Percentiles rank a stretch among this genome's conserved stretches.
These are phyloP conservation scores for Porites divaricata DNA, from an alignment of 92 coral and sea anemone species.

Conservation along the genomic window DNA sequence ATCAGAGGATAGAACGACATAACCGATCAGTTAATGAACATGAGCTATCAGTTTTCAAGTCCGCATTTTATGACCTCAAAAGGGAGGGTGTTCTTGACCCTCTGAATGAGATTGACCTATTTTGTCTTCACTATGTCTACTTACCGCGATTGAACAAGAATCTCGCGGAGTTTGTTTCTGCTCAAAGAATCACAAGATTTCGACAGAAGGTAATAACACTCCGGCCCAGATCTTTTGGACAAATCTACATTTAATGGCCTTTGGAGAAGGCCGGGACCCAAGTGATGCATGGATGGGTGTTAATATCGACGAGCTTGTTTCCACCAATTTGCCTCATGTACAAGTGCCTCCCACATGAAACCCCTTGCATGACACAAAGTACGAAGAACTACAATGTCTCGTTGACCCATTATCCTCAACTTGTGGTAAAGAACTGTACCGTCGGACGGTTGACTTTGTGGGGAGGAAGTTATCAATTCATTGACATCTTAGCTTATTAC, in stretches of 20 bases:
- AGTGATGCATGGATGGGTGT: conserved; percentile 24
- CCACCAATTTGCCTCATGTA: conserved; percentile 55
- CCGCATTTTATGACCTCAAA: conserved; percentile 54
- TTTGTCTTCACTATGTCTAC: conserved; percentile 54
- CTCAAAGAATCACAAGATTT: conserved; percentile 62
- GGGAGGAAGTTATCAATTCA: conserved; percentile 37
- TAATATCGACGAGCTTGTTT: conserved; percentile 27
- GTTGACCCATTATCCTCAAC: conserved; percentile 34
- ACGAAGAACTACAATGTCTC: conserved; percentile 33
- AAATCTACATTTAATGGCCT: conserved; percentile 32
- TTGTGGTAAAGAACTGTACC: conserved; percentile 51
- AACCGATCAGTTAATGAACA: conserved; percentile 65
- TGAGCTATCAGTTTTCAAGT: conserved; percentile 43
- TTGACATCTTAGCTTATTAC: background rate
- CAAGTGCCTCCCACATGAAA: conserved; percentile 49
- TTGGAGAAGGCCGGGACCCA: conserved; percentile 13
- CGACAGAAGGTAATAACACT: conserved; percentile 43
- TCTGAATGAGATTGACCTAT: conserved; percentile 48
- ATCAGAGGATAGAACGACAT: conserved; percentile 9
- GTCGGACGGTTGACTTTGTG: conserved; percentile 42
- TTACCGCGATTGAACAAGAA: conserved; percentile 53
- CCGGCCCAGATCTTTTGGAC: conserved; percentile 52
- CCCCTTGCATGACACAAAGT: conserved; percentile 29
- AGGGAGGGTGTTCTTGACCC: conserved; percentile 59
- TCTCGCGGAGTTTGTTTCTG: conserved; percentile 46